Evolutionary conservation across 1,140 invertebrate species (phyloP), one percentile per base, ranked within the genome.

Genomic region (Pseudachorutes palmiensis): DNA sequence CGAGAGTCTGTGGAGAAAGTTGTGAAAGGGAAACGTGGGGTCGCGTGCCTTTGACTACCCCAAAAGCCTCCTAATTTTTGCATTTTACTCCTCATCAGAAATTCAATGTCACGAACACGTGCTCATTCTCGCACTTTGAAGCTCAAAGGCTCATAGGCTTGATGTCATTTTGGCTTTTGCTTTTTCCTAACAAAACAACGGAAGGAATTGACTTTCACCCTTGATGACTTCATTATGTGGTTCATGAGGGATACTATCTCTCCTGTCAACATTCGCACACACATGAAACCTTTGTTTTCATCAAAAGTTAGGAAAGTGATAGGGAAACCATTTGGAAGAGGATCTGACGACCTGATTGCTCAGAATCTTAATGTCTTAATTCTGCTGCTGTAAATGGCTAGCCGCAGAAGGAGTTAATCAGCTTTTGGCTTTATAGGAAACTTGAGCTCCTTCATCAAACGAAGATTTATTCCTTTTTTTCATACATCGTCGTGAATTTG

Each of bases 191-290:
- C 5, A 12, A 55, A 55, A 55, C 51, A 55, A n/a, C n/a, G n/a
- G n/a, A n/a, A n/a, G n/a, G n/a, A 55, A 55, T 55, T 55, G 51
- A 55, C 51, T 55, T 55, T 55, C 51, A 55, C 51, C 24, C 51
- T 55, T 55, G 9, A 14, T 55, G 36, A 55, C 51, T 14, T 14
- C 51, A 14, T 26, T 45, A 45, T 45, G 9, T 12, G 36, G 9
- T 19, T 45, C 36, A 45, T 19, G 9, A 9, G 19, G 36, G 19
- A 19, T 19, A 9, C 36, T 45, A 45, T 45, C 9, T 45, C 9
- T 45, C 9, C 36, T 45, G 9, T 45, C n/a, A n/a, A n/a, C n/a
- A n/a, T n/a, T n/a, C n/a, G n/a, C n/a, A n/a, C n/a, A n/a, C n/a
- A n/a, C n/a, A n/a, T n/a, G n/a, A n/a, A n/a, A n/a, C n/a, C n/a